phyloP scores from a whole-genome alignment of 2,797 vertebrate species.

The Pachyuromys duprasi region DNA sequence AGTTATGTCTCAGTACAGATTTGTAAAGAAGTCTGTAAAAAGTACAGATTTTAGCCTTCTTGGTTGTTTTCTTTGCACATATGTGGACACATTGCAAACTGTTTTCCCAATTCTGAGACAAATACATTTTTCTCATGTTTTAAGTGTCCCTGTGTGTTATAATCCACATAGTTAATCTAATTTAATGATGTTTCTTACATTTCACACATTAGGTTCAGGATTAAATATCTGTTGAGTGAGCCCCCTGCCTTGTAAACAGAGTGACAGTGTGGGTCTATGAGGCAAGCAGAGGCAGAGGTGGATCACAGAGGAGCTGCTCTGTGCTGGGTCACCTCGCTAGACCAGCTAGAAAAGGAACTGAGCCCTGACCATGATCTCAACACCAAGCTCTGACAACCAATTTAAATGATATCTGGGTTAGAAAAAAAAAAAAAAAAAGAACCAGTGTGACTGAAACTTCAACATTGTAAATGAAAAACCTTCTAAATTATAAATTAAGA shows the following conservation, averaged over 20 bases:
- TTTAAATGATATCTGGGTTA: conserved; percentile 40
- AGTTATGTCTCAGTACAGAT: neutral
- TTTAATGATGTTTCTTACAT: neutral
- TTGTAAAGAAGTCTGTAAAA: neutral
- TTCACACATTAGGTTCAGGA: neutral
- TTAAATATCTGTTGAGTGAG: neutral
- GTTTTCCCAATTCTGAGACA: conserved; percentile 23
- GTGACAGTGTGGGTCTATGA: too few relatives aligned
- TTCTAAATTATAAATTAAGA: conserved; percentile 19
- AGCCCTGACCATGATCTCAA: conserved; percentile 22
- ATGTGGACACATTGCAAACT: neutral
- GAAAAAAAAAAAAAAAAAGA: too few relatives aligned
- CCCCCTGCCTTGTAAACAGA: neutral
- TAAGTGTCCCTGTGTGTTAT: neutral
- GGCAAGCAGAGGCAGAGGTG: neutral
- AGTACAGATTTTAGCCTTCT: neutral
- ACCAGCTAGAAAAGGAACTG: conserved; percentile 6
- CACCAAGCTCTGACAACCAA: conserved; percentile 6
- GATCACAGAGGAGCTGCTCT: neutral
- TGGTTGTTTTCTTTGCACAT: neutral
- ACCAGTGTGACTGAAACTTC: conserved; percentile 32
- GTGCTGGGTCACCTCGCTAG: conserved; percentile 3
- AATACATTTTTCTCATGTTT: conserved; percentile 21
- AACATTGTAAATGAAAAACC: conserved; percentile 43
- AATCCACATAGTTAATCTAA: neutral